Evolutionary conservation across 2,113 vertebrate species (phyloP).

Genomic region (Chroicocephalus ridibundus): DNA sequence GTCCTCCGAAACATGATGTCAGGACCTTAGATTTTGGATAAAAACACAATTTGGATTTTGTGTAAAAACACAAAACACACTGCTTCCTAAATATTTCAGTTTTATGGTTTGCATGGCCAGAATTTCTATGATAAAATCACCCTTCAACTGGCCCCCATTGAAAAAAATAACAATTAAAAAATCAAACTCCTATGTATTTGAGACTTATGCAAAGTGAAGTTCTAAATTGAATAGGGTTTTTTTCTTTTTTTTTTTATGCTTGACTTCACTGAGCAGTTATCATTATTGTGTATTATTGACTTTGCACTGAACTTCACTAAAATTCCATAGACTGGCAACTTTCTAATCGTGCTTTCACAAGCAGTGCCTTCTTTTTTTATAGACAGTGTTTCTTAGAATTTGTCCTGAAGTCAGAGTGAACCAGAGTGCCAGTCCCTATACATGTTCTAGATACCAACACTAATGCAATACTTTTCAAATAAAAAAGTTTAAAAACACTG

Average conservation of each 20-base stretch:
- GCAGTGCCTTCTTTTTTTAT: not conserved
- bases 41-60: not conserved
- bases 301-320: not conserved
- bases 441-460: not conserved
- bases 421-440: not conserved
- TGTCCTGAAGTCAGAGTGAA: not conserved
- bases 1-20: not conserved
- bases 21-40: not conserved
- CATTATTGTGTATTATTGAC: not conserved
- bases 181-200: not conserved
- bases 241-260: not conserved
- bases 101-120: not conserved
- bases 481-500: not conserved
- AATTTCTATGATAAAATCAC: not conserved
- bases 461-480: not conserved
- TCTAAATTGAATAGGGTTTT: not conserved
- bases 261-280: not conserved
- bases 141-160: not conserved
- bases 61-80: not conserved
- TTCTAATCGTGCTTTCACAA: not conserved
- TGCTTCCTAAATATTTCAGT: not conserved
- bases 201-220: not conserved
- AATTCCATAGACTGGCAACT: not conserved
- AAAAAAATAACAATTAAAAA: not conserved
- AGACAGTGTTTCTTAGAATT: not conserved